These are phyloP conservation scores for Eurois occulta DNA, from an alignment of 2,888 invertebrate species.

Conservation along the genomic window DNA sequence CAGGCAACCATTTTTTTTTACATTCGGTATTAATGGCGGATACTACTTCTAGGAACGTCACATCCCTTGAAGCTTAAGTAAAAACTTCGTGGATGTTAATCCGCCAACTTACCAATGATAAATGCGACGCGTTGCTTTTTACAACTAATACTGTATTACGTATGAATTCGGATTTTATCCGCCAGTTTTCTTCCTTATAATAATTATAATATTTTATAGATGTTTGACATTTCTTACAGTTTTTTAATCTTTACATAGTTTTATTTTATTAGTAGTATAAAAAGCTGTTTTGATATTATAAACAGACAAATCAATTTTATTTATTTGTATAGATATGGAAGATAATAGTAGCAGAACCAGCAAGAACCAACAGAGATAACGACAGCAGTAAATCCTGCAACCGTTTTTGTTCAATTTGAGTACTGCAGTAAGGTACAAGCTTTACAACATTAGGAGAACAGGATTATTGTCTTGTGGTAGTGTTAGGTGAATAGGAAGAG, in stretches of 20 bases:
- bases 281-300: no score
- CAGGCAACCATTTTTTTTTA: no score
- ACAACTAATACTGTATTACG: constrained; percentile 32
- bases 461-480: constrained; percentile 10
- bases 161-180: constrained; percentile 20
- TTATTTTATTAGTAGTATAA: no score
- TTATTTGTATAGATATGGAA: no score
- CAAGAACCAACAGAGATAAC: constrained; percentile 53
- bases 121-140: constrained; percentile 36
- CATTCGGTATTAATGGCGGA: neutral
- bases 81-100: constrained; percentile 50
- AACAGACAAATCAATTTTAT: no score
- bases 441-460: neutral
- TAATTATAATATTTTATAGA: neutral
- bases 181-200: neutral
- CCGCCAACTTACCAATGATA: constrained; percentile 46
- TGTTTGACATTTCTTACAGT: neutral
- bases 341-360: neutral
- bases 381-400: constrained; percentile 43
- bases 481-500: constrained; percentile 3
- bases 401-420: constrained; percentile 58
- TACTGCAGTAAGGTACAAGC: constrained; percentile 40
- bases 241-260: no score
- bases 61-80: constrained; percentile 41
- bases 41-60: neutral